phyloP scores from a whole-genome alignment of 2,113 vertebrate species.

The Saccopteryx leptura region DNA sequence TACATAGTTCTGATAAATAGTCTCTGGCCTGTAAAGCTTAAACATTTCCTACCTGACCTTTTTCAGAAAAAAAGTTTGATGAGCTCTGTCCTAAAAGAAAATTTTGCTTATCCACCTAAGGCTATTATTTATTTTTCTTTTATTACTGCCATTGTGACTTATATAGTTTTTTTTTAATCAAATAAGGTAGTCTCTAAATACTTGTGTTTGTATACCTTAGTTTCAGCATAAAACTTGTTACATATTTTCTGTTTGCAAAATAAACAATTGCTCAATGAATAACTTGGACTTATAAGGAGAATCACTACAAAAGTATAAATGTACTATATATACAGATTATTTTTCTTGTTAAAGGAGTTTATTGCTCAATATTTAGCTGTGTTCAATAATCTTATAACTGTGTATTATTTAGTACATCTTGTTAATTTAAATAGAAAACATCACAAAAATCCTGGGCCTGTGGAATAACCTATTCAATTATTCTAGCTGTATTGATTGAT shows the following conservation, averaged over 20 bases:
- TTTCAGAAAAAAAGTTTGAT: neutral
- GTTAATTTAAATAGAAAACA: neutral
- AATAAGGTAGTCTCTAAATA: neutral
- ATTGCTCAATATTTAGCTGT: neutral
- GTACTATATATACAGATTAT: neutral
- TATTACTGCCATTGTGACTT: neutral
- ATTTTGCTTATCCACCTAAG: neutral
- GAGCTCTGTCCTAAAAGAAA: neutral
- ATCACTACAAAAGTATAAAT: neutral
- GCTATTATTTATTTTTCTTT: neutral
- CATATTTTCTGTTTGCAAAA: neutral
- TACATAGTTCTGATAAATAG: neutral
- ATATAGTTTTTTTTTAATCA: neutral
- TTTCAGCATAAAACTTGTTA: neutral
- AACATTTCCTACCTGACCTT: neutral
- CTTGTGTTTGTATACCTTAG: neutral
- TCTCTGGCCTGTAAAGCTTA: neutral
- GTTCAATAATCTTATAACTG: neutral
- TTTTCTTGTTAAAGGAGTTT: neutral
- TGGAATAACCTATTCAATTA: neutral
- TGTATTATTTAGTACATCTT: neutral
- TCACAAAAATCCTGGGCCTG: neutral
- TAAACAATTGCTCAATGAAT: neutral
- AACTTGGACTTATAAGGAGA: neutral
- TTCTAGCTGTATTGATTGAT: neutral